Base-by-base conservation (phyloP, 2,888 invertebrate genomes). In the Tetanocera ferruginea region DNA sequence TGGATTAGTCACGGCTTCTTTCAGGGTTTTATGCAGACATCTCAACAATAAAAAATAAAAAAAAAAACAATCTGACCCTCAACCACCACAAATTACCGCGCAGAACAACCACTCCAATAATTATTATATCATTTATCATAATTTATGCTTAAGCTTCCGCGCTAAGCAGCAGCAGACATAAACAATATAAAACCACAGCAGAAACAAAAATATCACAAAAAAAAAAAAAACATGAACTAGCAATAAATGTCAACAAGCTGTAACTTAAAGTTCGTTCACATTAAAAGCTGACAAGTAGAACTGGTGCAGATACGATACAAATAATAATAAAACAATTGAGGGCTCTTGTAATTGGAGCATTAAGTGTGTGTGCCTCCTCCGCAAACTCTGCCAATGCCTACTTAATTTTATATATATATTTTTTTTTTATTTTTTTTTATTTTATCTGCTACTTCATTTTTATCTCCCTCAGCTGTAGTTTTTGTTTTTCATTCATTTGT, bases 241-340 rank as follows among this genome's bases (percentile, higher is more conserved):
- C 43, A 67, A 67, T 70, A 57, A 70, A 70, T 28, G 70, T 55
- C 70, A 31, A 31, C 70, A 70, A 71, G 28, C 37, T 52, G 37
- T 23, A 31, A 25, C 70, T 70, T 43, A 51, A 49, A 71, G 71
- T 71, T 71, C 71, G 57, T 71, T 71, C 28, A 55, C 51, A 51
- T 71, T 31, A 37, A 6, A 71, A 57, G 57, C 43, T 49, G 3
- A 17, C 49, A 70, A 34, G 19, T 34, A 49, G 67, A 67, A 67
- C 67, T 37, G 34, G 49, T 67, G 49, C 70, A 25, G 60, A 23
- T 17, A 25, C 11, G 17, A 3, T 25, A 23, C n/a, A n/a, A n/a
- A n/a, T n/a, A n/a, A n/a, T n/a, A 57, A 73, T 73, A 37, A 73
- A 73, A 60, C 72, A 60, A 73, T 60, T 60, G 60, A 71, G 55